These are phyloP conservation scores for Cheilosia impressa DNA, from an alignment of 2,888 invertebrate genomes.

Conservation along the genomic window DNA sequence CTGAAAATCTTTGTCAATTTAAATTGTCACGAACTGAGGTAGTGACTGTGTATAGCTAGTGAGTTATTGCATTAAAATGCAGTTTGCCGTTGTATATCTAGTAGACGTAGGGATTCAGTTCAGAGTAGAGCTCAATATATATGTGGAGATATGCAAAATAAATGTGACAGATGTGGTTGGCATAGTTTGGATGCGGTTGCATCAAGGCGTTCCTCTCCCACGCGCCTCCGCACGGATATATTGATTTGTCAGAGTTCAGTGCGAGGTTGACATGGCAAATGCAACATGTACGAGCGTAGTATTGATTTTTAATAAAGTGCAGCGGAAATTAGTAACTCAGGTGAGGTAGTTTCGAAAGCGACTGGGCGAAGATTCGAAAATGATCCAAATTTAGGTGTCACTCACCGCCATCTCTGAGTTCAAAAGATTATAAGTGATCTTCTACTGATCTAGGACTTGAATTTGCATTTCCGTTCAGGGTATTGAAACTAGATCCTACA, in stretches of 20 bases:
- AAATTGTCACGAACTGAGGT: slow-evolving; percentile 68
- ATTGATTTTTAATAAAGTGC: no score
- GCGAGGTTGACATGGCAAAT: not conserved
- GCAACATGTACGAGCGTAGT: not conserved
- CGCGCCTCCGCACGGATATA: slow-evolving; percentile 9
- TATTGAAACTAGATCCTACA: no score
- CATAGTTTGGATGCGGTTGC: slow-evolving; percentile 52
- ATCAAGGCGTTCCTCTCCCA: slow-evolving; percentile 23
- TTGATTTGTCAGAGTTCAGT: slow-evolving; percentile 19
- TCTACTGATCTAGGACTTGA: no score
- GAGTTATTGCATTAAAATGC: slow-evolving; percentile 61
- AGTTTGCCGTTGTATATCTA: slow-evolving; percentile 30
- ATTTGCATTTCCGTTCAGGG: no score
- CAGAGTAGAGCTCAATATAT: not conserved
- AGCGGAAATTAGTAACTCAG: no score
- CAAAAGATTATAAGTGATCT: no score
- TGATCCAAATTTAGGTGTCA: no score
- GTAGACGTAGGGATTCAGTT: not conserved
- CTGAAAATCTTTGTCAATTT: slow-evolving; percentile 68
- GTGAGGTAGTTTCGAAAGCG: no score
- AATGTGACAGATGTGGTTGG: slow-evolving; percentile 67
- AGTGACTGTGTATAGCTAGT: slow-evolving; percentile 36
- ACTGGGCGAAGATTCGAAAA: no score
- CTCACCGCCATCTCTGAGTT: no score
- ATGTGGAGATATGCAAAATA: slow-evolving; percentile 43